phyloP scores from a whole-genome alignment of 2,888 invertebrate genomes.

The Pachliopta kotzebuea region DNA sequence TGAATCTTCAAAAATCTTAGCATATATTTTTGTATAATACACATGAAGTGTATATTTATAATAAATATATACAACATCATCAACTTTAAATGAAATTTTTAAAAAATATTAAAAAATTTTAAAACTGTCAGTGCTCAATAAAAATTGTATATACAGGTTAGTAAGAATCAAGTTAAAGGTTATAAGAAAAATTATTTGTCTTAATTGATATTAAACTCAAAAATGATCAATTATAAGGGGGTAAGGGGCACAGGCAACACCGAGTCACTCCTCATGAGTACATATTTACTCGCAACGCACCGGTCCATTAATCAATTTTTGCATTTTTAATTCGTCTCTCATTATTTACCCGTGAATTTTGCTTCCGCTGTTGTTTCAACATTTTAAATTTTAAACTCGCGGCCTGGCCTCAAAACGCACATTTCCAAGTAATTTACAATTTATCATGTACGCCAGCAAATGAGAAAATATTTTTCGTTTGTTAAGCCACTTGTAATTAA shows the following conservation, averaged over 20 bases:
- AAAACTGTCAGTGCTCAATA: too few relatives aligned
- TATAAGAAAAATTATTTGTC: too few relatives aligned
- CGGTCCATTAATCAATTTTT: constrained; percentile 78
- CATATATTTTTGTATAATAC: too few relatives aligned
- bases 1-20: too few relatives aligned
- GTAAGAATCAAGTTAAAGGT: too few relatives aligned
- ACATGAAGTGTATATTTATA: too few relatives aligned
- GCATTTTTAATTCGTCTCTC: constrained; percentile 77
- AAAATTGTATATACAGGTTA: too few relatives aligned
- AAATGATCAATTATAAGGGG: not conserved
- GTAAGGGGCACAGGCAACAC: constrained; percentile 30
- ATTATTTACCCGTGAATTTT: constrained; percentile 75
- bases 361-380: constrained; percentile 64
- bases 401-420: constrained; percentile 58
- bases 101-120: too few relatives aligned
- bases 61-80: too few relatives aligned
- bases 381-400: constrained; percentile 69
- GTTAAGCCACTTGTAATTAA: constrained; percentile 73
- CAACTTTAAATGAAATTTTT: too few relatives aligned
- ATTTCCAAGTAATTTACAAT: constrained; percentile 78
- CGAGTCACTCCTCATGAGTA: constrained; percentile 55
- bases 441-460: constrained; percentile 74
- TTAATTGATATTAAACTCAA: not conserved
- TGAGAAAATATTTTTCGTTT: constrained; percentile 75
- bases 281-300: constrained; percentile 68